phyloP scores from a whole-genome alignment of 2,797 vertebrate species.

The Hirundo rustica region DNA sequence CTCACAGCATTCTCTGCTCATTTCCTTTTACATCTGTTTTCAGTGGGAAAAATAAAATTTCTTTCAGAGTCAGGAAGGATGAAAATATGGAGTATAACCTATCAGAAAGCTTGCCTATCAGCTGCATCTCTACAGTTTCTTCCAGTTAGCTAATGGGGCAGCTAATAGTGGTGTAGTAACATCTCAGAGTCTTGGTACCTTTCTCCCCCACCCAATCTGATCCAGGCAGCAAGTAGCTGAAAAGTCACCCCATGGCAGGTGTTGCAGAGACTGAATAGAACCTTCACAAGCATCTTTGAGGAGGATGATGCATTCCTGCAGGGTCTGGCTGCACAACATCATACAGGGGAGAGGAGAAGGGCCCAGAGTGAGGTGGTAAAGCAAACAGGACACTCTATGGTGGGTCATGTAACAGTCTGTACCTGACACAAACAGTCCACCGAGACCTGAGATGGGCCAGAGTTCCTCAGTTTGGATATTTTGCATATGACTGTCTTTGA shows the following conservation, averaged over 20 bases:
- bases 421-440: neutral
- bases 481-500: neutral
- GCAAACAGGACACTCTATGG: rapidly evolving
- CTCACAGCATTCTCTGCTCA: neutral
- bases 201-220: neutral
- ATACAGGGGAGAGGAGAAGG: neutral
- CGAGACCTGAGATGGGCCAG: neutral
- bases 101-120: neutral
- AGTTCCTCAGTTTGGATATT: neutral
- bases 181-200: neutral
- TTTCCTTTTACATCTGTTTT: constrained; percentile 13
- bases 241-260: neutral
- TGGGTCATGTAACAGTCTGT: neutral
- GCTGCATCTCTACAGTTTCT: neutral
- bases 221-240: neutral
- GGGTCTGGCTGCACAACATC: neutral
- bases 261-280: neutral
- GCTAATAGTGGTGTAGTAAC: neutral
- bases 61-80: neutral
- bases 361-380: neutral
- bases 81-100: neutral
- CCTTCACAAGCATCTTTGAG: neutral
- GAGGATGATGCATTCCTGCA: neutral
- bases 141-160: neutral
- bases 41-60: neutral